Evolutionary conservation across 1,140 invertebrate genomes (phyloP).

Genomic region (Phenacoccus solenopsis): DNA sequence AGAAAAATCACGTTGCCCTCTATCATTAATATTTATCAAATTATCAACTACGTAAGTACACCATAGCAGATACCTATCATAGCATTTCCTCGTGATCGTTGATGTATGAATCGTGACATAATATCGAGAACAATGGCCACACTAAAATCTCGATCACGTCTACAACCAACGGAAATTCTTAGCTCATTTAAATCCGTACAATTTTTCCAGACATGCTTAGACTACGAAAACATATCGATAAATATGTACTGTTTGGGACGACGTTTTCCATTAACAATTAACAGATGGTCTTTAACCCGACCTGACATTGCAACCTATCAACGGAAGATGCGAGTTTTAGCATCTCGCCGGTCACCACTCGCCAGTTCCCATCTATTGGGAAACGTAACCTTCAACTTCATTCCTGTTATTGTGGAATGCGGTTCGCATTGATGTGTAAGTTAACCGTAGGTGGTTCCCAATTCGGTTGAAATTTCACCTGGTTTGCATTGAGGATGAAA

Average conservation of each 20-base stretch:
- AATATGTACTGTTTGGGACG: too few relatives aligned
- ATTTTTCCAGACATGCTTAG: too few relatives aligned
- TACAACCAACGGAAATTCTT: too few relatives aligned
- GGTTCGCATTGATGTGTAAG: background rate
- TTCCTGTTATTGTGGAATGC: background rate
- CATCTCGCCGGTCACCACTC: background rate
- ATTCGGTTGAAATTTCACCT: background rate
- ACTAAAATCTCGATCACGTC: background rate
- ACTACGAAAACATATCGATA: too few relatives aligned
- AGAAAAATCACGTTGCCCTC: too few relatives aligned
- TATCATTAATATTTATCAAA: too few relatives aligned
- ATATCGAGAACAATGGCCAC: too few relatives aligned
- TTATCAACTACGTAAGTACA: too few relatives aligned
- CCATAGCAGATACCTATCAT: too few relatives aligned
- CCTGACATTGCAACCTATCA: slow-evolving; percentile 9
- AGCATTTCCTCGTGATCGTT: too few relatives aligned
- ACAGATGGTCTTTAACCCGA: slow-evolving; percentile 12
- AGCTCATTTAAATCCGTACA: too few relatives aligned
- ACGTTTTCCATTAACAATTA: background rate
- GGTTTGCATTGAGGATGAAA: background rate
- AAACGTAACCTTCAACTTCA: slow-evolving; percentile 11
- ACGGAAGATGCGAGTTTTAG: background rate
- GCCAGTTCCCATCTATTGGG: background rate
- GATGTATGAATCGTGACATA: background rate
- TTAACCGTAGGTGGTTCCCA: slow-evolving; percentile 12